Conservation (phyloP, 2,113 vertebrate species). For the Pardalotus punctatus region DNA sequence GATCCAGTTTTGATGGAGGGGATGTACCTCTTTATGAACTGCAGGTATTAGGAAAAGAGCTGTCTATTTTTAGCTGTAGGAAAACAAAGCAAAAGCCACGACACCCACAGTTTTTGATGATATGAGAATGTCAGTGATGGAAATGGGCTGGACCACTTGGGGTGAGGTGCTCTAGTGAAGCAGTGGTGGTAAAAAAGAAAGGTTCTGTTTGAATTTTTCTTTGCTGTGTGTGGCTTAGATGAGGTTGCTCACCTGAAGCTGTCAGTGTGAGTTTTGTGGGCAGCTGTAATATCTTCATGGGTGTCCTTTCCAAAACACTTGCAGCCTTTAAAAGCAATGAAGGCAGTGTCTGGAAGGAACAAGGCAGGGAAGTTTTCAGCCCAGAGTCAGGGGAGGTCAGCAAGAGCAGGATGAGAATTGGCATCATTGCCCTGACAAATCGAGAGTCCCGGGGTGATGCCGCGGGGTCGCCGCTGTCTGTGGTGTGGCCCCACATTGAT, state of each 20-base stretch:
- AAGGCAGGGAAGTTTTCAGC: not conserved
- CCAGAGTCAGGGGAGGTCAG: not conserved
- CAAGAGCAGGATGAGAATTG: not conserved
- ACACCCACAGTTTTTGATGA: not conserved
- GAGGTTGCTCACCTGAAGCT: not conserved
- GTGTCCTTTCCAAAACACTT: not conserved
- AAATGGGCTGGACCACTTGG: not conserved
- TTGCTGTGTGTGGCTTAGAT: not conserved
- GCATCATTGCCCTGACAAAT: not conserved
- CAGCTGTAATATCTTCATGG: not conserved
- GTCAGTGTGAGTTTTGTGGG: not conserved
- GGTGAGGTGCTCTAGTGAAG: not conserved
- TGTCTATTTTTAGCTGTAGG: not conserved
- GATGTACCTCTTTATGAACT: not conserved
- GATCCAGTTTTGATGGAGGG: not conserved
- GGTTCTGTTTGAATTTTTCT: not conserved
- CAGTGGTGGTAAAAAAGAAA: not conserved
- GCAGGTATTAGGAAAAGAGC: not conserved
- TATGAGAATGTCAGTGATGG: not conserved
- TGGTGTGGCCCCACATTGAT: not conserved
- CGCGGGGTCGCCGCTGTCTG: rapidly evolving
- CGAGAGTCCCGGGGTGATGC: rapidly evolving
- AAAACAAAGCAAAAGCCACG: not conserved
- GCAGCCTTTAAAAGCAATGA: not conserved
- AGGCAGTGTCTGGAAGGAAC: not conserved